Percentiles rank a stretch among this genome's conserved stretches.
Conservation (phyloP, 2,797 vertebrate species). For the Oceanodroma leucorhoa region DNA sequence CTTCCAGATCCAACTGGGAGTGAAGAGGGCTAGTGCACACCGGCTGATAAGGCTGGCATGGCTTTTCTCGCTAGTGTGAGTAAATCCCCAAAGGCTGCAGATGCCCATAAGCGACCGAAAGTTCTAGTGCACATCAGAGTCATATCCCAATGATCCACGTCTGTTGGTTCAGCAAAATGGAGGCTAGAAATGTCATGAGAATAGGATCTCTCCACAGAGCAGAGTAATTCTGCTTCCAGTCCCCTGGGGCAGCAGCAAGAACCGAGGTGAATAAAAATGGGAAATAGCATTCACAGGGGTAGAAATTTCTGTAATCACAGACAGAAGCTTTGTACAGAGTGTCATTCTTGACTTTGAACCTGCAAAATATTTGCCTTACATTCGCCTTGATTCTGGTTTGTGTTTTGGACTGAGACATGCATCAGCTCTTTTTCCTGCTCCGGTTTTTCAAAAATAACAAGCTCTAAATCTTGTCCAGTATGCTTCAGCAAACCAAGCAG, state of each 20-base stretch:
- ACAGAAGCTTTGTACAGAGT: not conserved
- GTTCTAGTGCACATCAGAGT: not conserved
- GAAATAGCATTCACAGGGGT: not conserved
- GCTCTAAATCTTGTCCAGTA: not conserved
- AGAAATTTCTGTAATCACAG: not conserved
- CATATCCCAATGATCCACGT: not conserved
- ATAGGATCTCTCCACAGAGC: not conserved
- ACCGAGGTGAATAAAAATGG: not conserved
- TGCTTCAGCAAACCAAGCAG: not conserved
- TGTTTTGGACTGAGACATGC: not conserved
- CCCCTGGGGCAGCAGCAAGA: not conserved
- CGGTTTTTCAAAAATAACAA: not conserved
- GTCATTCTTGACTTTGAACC: not conserved
- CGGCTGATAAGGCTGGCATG: not conserved
- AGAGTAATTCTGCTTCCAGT: not conserved
- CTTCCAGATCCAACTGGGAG: not conserved
- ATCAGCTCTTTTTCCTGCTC: not conserved
- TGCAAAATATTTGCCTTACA: not conserved
- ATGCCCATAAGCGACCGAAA: not conserved
- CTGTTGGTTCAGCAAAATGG: constrained; percentile 9
- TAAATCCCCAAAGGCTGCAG: not conserved
- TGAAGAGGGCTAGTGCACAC: not conserved
- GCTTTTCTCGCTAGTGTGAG: not conserved
- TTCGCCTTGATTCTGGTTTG: not conserved
- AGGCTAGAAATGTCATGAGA: not conserved